phyloP scores from a whole-genome alignment of 2,888 invertebrate genomes.

The Phengaris arion region DNA sequence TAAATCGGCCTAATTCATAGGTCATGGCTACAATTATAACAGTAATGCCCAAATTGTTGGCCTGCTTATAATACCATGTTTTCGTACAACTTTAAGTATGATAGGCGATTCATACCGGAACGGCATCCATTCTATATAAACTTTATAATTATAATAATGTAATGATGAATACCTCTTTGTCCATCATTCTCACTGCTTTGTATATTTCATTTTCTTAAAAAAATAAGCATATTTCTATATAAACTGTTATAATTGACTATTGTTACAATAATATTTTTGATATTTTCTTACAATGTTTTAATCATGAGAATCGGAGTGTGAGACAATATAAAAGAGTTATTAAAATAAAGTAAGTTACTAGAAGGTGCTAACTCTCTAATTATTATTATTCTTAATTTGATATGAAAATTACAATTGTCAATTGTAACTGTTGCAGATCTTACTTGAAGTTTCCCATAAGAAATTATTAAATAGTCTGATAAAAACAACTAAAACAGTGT shows the following conservation, averaged over 20 bases:
- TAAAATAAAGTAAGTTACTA: neutral
- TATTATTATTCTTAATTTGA: neutral
- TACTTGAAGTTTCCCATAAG: neutral
- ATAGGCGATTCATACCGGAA: neutral
- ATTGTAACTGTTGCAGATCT: neutral
- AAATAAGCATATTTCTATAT: neutral
- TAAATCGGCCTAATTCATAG: conserved; percentile 9
- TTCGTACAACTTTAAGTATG: neutral
- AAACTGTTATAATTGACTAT: conserved; percentile 12
- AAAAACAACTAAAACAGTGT: neutral
- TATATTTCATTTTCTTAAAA: neutral
- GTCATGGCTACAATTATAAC: conserved; percentile 1
- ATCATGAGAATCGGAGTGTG: conserved; percentile 21
- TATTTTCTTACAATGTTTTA: neutral
- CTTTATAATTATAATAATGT: neutral
- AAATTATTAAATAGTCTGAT: neutral
- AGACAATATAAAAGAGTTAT: conserved; percentile 3
- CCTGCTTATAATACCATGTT: neutral
- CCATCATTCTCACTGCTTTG: neutral
- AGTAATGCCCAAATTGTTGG: neutral
- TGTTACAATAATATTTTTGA: neutral
- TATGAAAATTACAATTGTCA: neutral
- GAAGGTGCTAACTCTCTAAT: conserved; percentile 3
- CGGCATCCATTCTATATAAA: neutral
- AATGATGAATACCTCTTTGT: neutral